phyloP scores from a whole-genome alignment of 2,797 vertebrate species.

The Tinamus major region DNA sequence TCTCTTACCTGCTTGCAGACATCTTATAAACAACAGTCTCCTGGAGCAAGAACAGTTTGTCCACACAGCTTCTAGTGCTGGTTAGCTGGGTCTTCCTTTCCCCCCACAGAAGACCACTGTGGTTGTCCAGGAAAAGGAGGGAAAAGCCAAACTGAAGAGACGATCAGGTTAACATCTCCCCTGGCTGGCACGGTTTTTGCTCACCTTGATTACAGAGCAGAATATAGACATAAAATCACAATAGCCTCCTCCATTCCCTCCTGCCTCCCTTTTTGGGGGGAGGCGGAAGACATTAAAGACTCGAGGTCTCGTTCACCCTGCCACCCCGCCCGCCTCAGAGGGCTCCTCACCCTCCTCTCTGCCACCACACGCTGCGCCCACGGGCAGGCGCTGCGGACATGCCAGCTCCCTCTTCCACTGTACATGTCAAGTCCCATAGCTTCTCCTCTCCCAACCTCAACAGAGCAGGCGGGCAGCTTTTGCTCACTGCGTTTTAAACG shows the following conservation, averaged over 20 bases:
- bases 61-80: background rate
- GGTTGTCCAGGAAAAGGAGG: background rate
- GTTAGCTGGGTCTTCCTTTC: background rate
- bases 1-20: background rate
- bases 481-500: constrained; percentile 38
- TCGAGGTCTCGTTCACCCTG: constrained; percentile 79
- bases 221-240: constrained; percentile 81
- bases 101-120: background rate
- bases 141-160: constrained; percentile 25
- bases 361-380: no score
- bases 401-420: background rate
- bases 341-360: constrained; percentile 67
- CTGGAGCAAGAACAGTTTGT: background rate
- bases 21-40: background rate
- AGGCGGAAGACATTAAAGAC: constrained; percentile 73
- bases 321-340: constrained; percentile 74
- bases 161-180: constrained; percentile 57
- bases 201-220: constrained; percentile 77
- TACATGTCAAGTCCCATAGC: constrained; percentile 34
- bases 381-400: no score
- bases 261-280: background rate
- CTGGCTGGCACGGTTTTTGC: constrained; percentile 60
- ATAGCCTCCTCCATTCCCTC: constrained; percentile 68
- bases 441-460: background rate
- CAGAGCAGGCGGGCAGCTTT: constrained; percentile 1